phyloP scores from a whole-genome alignment of 2,888 invertebrate genomes.

The Eurytoma adleriae region DNA sequence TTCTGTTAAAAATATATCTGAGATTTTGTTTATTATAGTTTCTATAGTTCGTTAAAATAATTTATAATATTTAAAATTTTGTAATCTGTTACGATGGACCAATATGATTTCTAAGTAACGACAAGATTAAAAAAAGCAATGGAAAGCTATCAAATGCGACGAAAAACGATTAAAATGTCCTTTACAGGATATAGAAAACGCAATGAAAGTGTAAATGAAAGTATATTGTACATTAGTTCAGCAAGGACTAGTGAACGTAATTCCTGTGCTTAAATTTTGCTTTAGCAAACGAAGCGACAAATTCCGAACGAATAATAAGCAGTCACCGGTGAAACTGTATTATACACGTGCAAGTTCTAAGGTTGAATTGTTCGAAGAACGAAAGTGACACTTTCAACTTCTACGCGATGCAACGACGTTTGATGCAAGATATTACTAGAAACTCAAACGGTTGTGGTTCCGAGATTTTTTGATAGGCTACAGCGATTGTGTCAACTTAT shows the following conservation, averaged over 20 bases:
- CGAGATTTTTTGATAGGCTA: background rate
- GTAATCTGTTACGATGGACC: no score
- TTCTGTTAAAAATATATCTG: no score
- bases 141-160: no score
- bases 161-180: no score
- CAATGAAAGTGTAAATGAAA: constrained; percentile 1
- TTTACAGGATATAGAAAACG: no score
- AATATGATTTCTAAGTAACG: no score
- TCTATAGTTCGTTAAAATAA: no score
- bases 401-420: background rate
- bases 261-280: constrained; percentile 17
- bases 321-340: constrained; percentile 32
- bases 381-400: constrained; percentile 54
- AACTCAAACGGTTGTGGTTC: background rate
- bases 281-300: constrained; percentile 5
- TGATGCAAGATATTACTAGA: background rate
- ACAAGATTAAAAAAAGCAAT: background rate
- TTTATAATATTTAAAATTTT: no score
- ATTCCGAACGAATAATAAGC: constrained; percentile 19
- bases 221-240: constrained; percentile 7
- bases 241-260: background rate
- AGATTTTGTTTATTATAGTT: no score
- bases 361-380: constrained; percentile 41
- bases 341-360: constrained; percentile 20
- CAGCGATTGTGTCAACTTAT: background rate